These are phyloP conservation scores for Drosophila sturtevanti DNA, from an alignment of 1,140 invertebrate genomes.

Conservation along the genomic window DNA sequence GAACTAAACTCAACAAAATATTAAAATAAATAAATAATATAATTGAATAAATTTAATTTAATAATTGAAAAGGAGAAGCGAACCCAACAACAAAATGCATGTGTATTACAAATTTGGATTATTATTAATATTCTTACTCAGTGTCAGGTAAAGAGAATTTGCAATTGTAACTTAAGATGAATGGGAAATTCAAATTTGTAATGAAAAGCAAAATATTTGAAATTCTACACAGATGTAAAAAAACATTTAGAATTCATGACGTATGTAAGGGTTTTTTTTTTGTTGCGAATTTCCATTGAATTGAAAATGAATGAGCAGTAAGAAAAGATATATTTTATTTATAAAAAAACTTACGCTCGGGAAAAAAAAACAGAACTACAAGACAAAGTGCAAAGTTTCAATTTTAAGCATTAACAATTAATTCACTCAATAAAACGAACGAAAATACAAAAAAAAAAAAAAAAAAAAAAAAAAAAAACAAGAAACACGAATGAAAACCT, in stretches of 20 bases:
- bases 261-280: not conserved
- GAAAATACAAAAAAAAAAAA: not conserved
- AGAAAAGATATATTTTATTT: slow-evolving; percentile 39
- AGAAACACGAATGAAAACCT: slow-evolving; percentile 37
- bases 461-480: not conserved
- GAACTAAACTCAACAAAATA: not conserved
- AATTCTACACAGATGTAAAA: slow-evolving; percentile 17
- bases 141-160: slow-evolving; percentile 69
- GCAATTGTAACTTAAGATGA: not conserved
- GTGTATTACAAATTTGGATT: slow-evolving; percentile 81
- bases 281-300: not conserved
- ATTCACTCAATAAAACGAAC: slow-evolving; percentile 39
- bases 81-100: slow-evolving; percentile 50
- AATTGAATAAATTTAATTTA: slow-evolving; percentile 21
- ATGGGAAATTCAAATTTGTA: not conserved
- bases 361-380: slow-evolving; percentile 8
- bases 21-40: slow-evolving; percentile 14
- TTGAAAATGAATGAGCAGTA: not conserved
- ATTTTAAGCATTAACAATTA: slow-evolving; percentile 44
- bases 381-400: slow-evolving; percentile 57
- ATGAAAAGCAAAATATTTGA: not conserved
- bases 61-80: not conserved
- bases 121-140: slow-evolving; percentile 77
- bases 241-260: not conserved
- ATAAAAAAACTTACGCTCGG: slow-evolving; percentile 18